These are phyloP conservation scores for Rhingia campestris DNA, from an alignment of 2,888 invertebrate species.

Conservation along the genomic window DNA sequence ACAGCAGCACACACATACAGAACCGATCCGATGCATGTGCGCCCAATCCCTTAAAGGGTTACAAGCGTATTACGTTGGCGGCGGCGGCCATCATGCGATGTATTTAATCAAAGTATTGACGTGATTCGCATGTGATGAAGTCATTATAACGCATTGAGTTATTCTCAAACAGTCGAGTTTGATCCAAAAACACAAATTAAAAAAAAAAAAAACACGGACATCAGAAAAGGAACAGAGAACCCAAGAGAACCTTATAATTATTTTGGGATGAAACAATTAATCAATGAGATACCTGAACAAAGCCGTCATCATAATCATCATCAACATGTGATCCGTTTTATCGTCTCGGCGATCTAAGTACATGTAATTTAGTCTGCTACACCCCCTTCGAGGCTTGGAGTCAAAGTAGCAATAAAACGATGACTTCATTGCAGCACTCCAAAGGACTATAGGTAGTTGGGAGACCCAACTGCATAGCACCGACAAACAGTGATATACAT, in stretches of 20 bases:
- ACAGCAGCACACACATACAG: too few relatives aligned
- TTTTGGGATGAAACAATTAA: slow-evolving; percentile 72
- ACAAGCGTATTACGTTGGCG: too few relatives aligned
- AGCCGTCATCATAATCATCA: slow-evolving; percentile 73
- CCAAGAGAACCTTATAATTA: slow-evolving; percentile 50
- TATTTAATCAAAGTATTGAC: slow-evolving; percentile 47
- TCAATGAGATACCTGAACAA: slow-evolving; percentile 70
- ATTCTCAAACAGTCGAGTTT: slow-evolving; percentile 18
- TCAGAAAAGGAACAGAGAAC: slow-evolving; percentile 22
- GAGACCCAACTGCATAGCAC: slow-evolving; percentile 38
- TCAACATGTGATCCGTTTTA: slow-evolving; percentile 71
- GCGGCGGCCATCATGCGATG: slow-evolving; percentile 9
- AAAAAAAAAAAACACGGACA: slow-evolving; percentile 30
- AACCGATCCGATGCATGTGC: too few relatives aligned
- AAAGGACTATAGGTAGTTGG: slow-evolving; percentile 10
- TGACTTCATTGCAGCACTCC: slow-evolving; percentile 40
- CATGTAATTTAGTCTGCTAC: slow-evolving; percentile 61
- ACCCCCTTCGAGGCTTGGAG: slow-evolving; percentile 40
- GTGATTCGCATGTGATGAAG: slow-evolving; percentile 73
- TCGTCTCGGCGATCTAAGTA: slow-evolving; percentile 64
- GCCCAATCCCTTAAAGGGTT: too few relatives aligned
- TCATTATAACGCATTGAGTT: slow-evolving; percentile 63
- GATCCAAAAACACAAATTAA: neutral
- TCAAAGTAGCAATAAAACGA: slow-evolving; percentile 57
- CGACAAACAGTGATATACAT: slow-evolving; percentile 68